phyloP scores from a whole-genome alignment of 2,888 invertebrate species.

The Slavum lentiscoides region DNA sequence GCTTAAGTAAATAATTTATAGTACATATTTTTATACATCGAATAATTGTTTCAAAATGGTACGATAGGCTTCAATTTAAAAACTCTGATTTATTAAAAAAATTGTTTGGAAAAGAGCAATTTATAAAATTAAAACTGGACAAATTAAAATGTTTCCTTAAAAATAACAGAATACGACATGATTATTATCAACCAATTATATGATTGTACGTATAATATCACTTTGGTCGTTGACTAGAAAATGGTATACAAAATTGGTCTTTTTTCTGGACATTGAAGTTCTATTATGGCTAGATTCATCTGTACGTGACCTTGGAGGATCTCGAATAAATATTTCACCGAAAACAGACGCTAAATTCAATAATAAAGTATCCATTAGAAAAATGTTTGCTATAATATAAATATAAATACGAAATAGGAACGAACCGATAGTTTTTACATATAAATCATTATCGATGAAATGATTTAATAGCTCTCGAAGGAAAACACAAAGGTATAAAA shows the following conservation, averaged over 20 bases:
- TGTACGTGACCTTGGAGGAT: slow-evolving; percentile 63
- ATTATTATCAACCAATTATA: background rate
- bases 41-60: background rate
- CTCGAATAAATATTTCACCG: slow-evolving; percentile 79
- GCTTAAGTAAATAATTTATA: background rate
- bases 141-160: slow-evolving; percentile 15
- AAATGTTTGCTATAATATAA: background rate
- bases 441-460: slow-evolving; percentile 80
- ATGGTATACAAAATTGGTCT: slow-evolving; percentile 76
- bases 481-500: slow-evolving; percentile 85
- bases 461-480: slow-evolving; percentile 82
- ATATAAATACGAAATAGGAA: slow-evolving; percentile 35
- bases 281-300: slow-evolving; percentile 55
- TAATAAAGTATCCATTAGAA: background rate
- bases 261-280: slow-evolving; percentile 62
- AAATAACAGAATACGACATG: background rate
- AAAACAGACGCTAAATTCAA: slow-evolving; percentile 71
- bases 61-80: slow-evolving; percentile 5
- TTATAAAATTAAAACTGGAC: background rate
- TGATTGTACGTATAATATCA: slow-evolving; percentile 59
- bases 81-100: background rate
- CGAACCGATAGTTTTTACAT: slow-evolving; percentile 75
- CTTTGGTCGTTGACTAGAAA: slow-evolving; percentile 79
- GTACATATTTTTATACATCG: background rate
- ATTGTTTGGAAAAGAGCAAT: slow-evolving; percentile 20